phyloP scores from a whole-genome alignment of 2,113 vertebrate genomes.

The Ranitomeya imitator region DNA sequence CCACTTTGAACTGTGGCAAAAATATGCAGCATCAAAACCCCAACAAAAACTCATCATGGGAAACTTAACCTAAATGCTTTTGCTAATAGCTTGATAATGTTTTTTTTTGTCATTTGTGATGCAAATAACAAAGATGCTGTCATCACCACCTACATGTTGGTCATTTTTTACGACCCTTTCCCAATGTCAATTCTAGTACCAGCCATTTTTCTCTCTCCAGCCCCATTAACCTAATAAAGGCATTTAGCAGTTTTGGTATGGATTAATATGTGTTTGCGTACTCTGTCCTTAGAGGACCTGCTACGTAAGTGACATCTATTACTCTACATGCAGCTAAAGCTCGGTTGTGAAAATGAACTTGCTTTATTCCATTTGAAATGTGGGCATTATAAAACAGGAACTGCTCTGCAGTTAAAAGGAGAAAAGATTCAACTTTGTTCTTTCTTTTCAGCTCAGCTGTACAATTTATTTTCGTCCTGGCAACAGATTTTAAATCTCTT shows the following conservation, averaged over 20 bases:
- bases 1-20: too few species aligned
- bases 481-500: constrained; percentile 70
- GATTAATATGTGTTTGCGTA: constrained; percentile 12
- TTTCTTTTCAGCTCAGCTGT: constrained; percentile 65
- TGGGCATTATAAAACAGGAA: constrained; percentile 62
- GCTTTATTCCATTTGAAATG: constrained; percentile 61
- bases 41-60: too few species aligned
- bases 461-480: constrained; percentile 72
- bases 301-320: constrained; percentile 22
- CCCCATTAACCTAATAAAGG: background rate
- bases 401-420: constrained; percentile 65
- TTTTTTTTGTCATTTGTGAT: too few species aligned
- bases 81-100: too few species aligned
- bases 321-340: constrained; percentile 38
- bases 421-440: constrained; percentile 70
- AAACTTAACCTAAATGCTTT: too few species aligned
- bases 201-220: background rate
- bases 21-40: too few species aligned
- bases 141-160: background rate
- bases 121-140: background rate
- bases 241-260: background rate
- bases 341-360: constrained; percentile 61
- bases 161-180: background rate
- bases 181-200: background rate
- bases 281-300: constrained; percentile 35